Base-by-base conservation (phyloP, 2,113 vertebrate species). In the Canis aureus region DNA sequence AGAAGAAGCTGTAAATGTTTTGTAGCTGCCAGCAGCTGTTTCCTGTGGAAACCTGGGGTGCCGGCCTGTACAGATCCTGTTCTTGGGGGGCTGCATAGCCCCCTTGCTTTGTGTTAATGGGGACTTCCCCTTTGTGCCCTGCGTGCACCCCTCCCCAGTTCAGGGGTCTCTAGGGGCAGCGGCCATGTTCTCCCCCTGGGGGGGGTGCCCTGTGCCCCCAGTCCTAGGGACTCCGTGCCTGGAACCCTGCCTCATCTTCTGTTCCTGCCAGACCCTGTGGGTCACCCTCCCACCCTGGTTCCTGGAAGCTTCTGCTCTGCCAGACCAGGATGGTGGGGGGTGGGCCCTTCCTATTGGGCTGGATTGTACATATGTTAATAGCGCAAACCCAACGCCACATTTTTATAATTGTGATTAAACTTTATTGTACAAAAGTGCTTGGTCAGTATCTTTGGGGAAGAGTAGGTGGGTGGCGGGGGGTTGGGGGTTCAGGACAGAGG, bases 341-440 rank as follows among this genome's bases (percentile, higher is more conserved):
- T 89, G n/a, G 93, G 92, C 95, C 92, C 94, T 93, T 96, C 89
- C 76, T 97, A 87, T 96, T 94, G 98, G 98, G 97, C 98, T 98
- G 98, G 98, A 98, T 80, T 98, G 98, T 98, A 98, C 62, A 98
- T 98, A 98, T 98, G 98, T 98, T 98, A 98, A 98, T 98, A 98
- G 95, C 13, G 96, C 97, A 98, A 95, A 98, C 98, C 98, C 93
- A 96, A 98, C 81, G 93, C 98, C 98, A 98, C 98, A 98, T 98
- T 98, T 98, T 98, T 98, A 98, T 98, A 98, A 98, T 98, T 98
- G 98, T 98, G 98, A 98, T 98, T 98, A 98, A 98, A 98, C 98
- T 98, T 98, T 98, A 98, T 98, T 98, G 98, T 98, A 98, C 98
- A 98, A 98, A 98, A 98, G 66, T 74, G 93, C 53, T 97, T 92